These are phyloP conservation scores for Nesidiocoris tenuis DNA, from an alignment of 2,888 invertebrate species.

Conservation along the genomic window DNA sequence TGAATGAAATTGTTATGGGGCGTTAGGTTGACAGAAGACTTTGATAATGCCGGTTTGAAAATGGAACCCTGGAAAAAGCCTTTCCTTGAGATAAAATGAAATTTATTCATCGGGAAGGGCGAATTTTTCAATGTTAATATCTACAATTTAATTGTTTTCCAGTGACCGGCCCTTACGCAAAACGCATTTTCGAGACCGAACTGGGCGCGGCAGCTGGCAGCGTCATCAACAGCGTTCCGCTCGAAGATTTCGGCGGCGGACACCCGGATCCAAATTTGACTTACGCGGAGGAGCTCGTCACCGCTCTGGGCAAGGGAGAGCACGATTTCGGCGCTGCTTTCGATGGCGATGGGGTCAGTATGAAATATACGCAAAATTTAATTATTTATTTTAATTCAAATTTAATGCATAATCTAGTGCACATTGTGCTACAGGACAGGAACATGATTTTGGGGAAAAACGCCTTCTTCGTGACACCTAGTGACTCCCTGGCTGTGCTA, in stretches of 20 bases:
- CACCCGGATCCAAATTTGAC: slow-evolving; percentile 97
- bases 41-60: too few species aligned
- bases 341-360: slow-evolving; percentile 88
- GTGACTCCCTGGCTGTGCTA: slow-evolving; percentile 92
- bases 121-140: too few species aligned
- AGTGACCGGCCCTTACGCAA: slow-evolving; percentile 97
- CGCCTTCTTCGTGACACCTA: slow-evolving; percentile 97
- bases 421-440: slow-evolving; percentile 67
- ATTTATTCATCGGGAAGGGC: too few species aligned
- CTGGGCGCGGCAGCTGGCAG: slow-evolving; percentile 72
- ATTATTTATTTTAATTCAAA: neutral
- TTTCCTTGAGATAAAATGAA: too few species aligned
- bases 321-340: slow-evolving; percentile 92
- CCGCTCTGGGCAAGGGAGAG: slow-evolving; percentile 60
- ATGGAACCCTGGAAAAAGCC: too few species aligned
- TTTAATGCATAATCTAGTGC: neutral
- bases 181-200: slow-evolving; percentile 81
- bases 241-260: slow-evolving; percentile 93
- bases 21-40: too few species aligned
- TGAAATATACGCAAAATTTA: neutral
- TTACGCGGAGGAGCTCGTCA: slow-evolving; percentile 75
- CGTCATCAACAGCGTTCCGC: slow-evolving; percentile 74
- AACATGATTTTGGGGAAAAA: slow-evolving; percentile 96
- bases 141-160: too few species aligned
- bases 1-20: too few species aligned